These are phyloP conservation scores for Gobionotothen gibberifrons DNA, from an alignment of 2,797 vertebrate species.

Conservation along the genomic window DNA sequence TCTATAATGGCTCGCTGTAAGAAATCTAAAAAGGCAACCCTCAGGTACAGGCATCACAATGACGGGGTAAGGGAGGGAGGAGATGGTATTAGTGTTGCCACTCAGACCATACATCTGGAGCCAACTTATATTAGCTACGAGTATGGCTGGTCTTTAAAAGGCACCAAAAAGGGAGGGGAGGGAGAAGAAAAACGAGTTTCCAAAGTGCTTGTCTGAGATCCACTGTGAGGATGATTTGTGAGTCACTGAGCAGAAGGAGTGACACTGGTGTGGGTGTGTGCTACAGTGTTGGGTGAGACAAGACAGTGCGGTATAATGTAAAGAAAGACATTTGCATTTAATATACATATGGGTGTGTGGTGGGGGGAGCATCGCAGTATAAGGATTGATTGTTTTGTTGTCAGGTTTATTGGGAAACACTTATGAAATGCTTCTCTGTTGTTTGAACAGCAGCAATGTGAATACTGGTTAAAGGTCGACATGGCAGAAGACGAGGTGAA, in stretches of 20 bases:
- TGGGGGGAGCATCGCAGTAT: slow-evolving; percentile 19
- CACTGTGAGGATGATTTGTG: slow-evolving; percentile 57
- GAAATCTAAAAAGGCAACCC: slow-evolving; percentile 65
- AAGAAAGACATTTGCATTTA: slow-evolving; percentile 73
- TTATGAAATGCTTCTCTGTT: slow-evolving; percentile 25
- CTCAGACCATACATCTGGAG: slow-evolving; percentile 58
- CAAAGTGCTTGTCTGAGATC: slow-evolving; percentile 44
- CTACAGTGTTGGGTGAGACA: slow-evolving; percentile 34
- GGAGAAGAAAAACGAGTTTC: slow-evolving; percentile 32
- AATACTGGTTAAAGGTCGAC: slow-evolving; percentile 58
- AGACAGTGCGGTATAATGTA: slow-evolving; percentile 48
- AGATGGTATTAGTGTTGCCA: slow-evolving; percentile 47
- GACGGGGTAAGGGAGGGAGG: slow-evolving; percentile 1
- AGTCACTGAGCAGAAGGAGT: slow-evolving; percentile 54
- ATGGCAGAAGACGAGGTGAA: slow-evolving; percentile 30
- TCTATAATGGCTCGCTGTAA: slow-evolving; percentile 63
- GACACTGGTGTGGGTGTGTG: slow-evolving; percentile 51
- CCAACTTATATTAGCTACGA: slow-evolving; percentile 59
- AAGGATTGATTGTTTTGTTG: slow-evolving; percentile 46
- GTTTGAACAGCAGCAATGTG: slow-evolving; percentile 37
- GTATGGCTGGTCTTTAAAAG: slow-evolving; percentile 60
- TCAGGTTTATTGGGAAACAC: slow-evolving; percentile 53
- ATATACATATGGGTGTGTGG: slow-evolving; percentile 54
- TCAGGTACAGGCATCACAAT: slow-evolving; percentile 53
- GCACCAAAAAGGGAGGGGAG: slow-evolving; percentile 37